Conservation (phyloP, 2,888 invertebrate genomes). For the Amphipoea oculea region DNA sequence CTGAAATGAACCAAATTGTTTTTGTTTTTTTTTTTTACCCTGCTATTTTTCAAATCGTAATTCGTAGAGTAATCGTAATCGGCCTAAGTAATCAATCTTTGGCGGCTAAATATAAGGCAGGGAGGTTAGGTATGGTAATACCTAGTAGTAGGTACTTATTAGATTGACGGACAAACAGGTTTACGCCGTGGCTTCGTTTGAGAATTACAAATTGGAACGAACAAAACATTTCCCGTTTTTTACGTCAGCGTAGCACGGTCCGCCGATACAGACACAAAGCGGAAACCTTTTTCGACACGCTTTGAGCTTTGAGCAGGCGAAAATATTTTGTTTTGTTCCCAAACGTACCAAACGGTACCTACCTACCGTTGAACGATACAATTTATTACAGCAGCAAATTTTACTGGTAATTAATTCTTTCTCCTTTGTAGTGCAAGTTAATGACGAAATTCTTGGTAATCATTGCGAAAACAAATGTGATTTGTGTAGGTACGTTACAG, state of each 20-base stretch:
- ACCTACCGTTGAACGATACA: slow-evolving; percentile 23
- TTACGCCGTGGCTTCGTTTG: neutral
- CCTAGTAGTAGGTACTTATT: neutral
- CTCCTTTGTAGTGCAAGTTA: slow-evolving; percentile 32
- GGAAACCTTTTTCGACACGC: slow-evolving; percentile 36
- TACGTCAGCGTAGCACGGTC: neutral
- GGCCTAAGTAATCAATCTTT: neutral
- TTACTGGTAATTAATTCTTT: slow-evolving; percentile 30
- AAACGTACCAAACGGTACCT: neutral
- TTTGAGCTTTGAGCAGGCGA: slow-evolving; percentile 42
- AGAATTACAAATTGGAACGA: slow-evolving; percentile 23
- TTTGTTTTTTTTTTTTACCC: neutral
- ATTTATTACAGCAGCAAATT: slow-evolving; percentile 26
- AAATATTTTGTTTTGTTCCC: slow-evolving; percentile 45
- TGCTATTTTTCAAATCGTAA: neutral
- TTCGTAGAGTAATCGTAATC: neutral
- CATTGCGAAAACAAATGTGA: slow-evolving; percentile 36
- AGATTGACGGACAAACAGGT: neutral
- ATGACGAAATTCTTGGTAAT: slow-evolving; percentile 44
- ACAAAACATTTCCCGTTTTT: slow-evolving; percentile 26
- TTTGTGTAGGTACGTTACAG: slow-evolving; percentile 15
- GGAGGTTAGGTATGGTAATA: neutral
- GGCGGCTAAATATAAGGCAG: neutral
- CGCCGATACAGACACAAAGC: slow-evolving; percentile 25
- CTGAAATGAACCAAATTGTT: neutral